phyloP scores from a whole-genome alignment of 2,113 vertebrate genomes.

The Gyps fulvus region DNA sequence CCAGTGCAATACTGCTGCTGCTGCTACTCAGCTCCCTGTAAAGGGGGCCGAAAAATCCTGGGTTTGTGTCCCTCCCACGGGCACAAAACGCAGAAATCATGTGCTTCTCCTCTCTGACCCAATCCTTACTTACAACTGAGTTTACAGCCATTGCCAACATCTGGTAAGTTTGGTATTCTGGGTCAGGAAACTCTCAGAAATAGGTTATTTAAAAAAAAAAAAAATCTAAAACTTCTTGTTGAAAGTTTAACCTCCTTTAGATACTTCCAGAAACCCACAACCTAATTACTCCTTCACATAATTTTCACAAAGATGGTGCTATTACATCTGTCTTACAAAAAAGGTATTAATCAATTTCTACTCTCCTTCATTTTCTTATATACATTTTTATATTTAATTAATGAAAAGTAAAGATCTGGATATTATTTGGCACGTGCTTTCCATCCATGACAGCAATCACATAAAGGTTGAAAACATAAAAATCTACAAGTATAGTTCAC shows the following conservation, averaged over 20 bases:
- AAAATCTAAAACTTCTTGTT: background rate
- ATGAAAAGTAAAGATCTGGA: background rate
- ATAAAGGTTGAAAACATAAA: background rate
- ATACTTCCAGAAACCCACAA: background rate
- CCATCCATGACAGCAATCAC: background rate
- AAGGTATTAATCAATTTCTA: background rate
- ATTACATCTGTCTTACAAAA: background rate
- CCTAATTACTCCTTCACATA: background rate
- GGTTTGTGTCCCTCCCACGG: background rate
- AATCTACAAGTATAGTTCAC: background rate
- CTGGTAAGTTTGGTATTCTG: background rate
- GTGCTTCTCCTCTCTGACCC: background rate
- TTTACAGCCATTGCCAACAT: background rate
- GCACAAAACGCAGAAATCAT: background rate
- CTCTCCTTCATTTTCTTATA: background rate
- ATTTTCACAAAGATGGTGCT: background rate
- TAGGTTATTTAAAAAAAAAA: background rate
- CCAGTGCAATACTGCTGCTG: background rate
- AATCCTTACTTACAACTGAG: background rate
- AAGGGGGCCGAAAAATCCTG: constrained; percentile 10
- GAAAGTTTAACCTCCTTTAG: background rate
- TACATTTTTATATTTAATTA: background rate
- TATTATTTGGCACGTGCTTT: background rate
- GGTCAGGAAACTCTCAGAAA: background rate
- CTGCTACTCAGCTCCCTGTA: background rate